Percentiles rank a stretch among this genome's conserved stretches.
Conservation (phyloP, 2,888 invertebrate genomes). For the Eupithecia dodoneata region DNA sequence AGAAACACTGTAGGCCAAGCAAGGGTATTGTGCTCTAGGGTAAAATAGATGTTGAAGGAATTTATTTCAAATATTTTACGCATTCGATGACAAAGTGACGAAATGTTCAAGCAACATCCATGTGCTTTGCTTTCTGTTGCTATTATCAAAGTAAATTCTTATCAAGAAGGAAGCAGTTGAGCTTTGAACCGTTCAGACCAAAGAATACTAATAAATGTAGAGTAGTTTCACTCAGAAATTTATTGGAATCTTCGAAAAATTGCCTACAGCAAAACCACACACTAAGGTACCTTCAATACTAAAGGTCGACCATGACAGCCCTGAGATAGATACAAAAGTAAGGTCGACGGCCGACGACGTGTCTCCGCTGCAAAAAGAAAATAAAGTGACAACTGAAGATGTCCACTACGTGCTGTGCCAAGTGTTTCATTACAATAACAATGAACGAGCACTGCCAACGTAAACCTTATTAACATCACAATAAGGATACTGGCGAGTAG, state of each 20-base stretch:
- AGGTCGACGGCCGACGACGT: slow-evolving; percentile 70
- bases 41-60: no score
- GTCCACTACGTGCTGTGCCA: slow-evolving; percentile 64
- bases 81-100: no score
- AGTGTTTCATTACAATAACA: slow-evolving; percentile 80
- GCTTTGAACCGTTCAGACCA: background rate
- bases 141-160: background rate
- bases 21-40: no score
- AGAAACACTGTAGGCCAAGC: background rate
- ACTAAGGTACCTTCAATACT: no score
- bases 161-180: background rate
- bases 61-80: no score
- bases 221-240: background rate
- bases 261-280: background rate
- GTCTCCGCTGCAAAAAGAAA: slow-evolving; percentile 75
- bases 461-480: slow-evolving; percentile 41
- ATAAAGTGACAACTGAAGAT: slow-evolving; percentile 79
- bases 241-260: background rate
- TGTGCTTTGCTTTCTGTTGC: no score
- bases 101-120: no score
- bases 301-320: slow-evolving; percentile 52
- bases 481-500: slow-evolving; percentile 41
- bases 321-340: slow-evolving; percentile 57
- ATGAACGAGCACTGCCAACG: slow-evolving; percentile 43
- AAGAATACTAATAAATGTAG: background rate